Evolutionary conservation across 2,797 vertebrate species (phyloP).

Genomic region (Pempheris klunzingeri): DNA sequence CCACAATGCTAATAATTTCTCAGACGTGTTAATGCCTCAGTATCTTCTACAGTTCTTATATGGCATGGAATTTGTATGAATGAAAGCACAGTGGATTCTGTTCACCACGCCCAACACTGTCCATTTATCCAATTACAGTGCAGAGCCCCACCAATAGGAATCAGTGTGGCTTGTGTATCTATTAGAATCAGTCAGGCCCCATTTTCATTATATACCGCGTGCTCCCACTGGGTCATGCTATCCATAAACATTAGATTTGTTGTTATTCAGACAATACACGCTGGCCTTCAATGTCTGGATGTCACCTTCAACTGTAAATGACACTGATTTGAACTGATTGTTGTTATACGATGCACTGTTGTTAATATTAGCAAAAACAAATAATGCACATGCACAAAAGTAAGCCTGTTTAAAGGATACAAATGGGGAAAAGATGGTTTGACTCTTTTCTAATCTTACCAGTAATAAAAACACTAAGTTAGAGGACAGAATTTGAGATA

Average conservation of each 20-base stretch:
- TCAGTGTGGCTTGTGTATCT: constrained; percentile 18
- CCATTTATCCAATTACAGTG: constrained; percentile 49
- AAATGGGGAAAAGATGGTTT: neutral
- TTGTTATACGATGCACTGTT: neutral
- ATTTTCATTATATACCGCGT: constrained; percentile 45
- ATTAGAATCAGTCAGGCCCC: constrained; percentile 41
- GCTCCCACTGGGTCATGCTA: constrained; percentile 18
- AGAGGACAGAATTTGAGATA: neutral
- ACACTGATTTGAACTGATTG: neutral
- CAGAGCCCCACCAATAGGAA: constrained; percentile 24
- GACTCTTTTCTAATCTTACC: neutral
- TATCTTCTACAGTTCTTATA: neutral
- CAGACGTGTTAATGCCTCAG: constrained; percentile 16
- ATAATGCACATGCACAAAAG: no score
- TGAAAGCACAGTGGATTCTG: constrained; percentile 6
- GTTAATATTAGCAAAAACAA: neutral
- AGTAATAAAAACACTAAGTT: neutral
- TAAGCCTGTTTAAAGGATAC: neutral
- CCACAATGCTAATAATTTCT: neutral
- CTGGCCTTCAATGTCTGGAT: constrained; percentile 6
- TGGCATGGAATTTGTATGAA: constrained; percentile 1
- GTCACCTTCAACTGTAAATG: neutral
- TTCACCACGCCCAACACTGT: constrained; percentile 25
- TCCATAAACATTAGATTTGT: constrained; percentile 27
- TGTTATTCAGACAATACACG: neutral